Percentiles rank a stretch among this genome's conserved stretches.
These are phyloP conservation scores for Aphodius granarius DNA, from an alignment of 2,888 invertebrate genomes.

Conservation along the genomic window DNA sequence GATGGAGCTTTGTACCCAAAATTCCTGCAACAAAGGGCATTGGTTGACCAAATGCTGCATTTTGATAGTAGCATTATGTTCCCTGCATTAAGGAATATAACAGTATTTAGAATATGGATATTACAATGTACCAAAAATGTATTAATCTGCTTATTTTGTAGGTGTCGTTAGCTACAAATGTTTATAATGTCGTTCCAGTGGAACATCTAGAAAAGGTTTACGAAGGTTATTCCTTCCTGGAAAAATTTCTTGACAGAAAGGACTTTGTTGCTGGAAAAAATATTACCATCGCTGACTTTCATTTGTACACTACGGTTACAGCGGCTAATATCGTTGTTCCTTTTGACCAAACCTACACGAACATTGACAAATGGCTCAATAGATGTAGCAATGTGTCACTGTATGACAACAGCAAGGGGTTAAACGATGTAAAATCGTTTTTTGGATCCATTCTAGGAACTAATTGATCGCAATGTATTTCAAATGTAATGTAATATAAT, in stretches of 20 bases:
- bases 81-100: slow-evolving; percentile 51
- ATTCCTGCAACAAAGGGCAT: slow-evolving; percentile 56
- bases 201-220: slow-evolving; percentile 1
- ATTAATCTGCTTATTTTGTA: slow-evolving; percentile 52
- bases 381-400: background rate
- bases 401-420: background rate
- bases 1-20: slow-evolving; percentile 60
- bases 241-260: slow-evolving; percentile 53
- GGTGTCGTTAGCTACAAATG: slow-evolving; percentile 45
- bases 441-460: background rate
- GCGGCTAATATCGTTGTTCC: slow-evolving; percentile 32
- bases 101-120: slow-evolving; percentile 48
- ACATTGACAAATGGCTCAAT: background rate
- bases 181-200: slow-evolving; percentile 18
- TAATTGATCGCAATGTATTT: background rate
- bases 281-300: slow-evolving; percentile 40
- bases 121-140: background rate
- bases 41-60: slow-evolving; percentile 58
- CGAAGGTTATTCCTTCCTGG: slow-evolving; percentile 55
- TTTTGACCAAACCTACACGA: slow-evolving; percentile 13
- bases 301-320: slow-evolving; percentile 33
- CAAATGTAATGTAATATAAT: no score
- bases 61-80: slow-evolving; percentile 59
- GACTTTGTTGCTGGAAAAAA: slow-evolving; percentile 58
- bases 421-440: background rate